Conservation (phyloP, 2,797 vertebrate genomes). For the Aulostomus chinensis region DNA sequence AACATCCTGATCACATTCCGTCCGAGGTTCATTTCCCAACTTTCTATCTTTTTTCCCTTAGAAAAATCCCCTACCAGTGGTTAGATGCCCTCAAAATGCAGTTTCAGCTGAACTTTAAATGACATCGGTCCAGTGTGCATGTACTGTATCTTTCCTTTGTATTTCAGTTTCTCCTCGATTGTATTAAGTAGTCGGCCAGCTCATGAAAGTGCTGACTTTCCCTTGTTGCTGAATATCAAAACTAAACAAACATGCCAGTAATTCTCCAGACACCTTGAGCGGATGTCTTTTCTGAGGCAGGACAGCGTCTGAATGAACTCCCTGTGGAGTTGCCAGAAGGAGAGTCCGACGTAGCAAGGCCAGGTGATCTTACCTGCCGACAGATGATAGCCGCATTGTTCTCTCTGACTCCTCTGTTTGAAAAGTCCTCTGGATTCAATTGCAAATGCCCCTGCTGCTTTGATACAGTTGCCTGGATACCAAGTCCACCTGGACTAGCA, state of each 20-base stretch:
- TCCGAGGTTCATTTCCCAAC: too few relatives aligned
- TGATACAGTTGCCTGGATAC: conserved; percentile 82
- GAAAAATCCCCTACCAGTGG: too few relatives aligned
- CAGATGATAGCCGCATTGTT: conserved; percentile 77
- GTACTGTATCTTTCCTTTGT: conserved; percentile 6
- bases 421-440: conserved; percentile 75
- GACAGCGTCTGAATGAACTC: conserved; percentile 64
- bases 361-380: conserved; percentile 75
- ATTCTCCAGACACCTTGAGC: conserved; percentile 56
- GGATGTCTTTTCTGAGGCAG: conserved; percentile 37
- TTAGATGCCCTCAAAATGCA: too few relatives aligned
- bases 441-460: conserved; percentile 71
- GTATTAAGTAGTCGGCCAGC: conserved; percentile 51
- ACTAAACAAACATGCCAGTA: conserved; percentile 59
- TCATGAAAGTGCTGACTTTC: conserved; percentile 49
- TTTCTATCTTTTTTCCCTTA: too few relatives aligned
- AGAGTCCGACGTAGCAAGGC: conserved; percentile 53
- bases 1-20: too few relatives aligned
- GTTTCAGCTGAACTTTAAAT: too few relatives aligned
- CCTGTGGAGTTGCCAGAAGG: conserved; percentile 68
- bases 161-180: conserved; percentile 16
- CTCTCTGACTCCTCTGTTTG: conserved; percentile 67
- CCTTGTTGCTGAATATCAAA: conserved; percentile 40
- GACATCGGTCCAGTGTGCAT: conserved; percentile 2
- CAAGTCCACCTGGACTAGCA: conserved; percentile 81